Evolutionary conservation across 2,113 vertebrate species (phyloP).

Genomic region (Romanogobio albipinnatus): DNA sequence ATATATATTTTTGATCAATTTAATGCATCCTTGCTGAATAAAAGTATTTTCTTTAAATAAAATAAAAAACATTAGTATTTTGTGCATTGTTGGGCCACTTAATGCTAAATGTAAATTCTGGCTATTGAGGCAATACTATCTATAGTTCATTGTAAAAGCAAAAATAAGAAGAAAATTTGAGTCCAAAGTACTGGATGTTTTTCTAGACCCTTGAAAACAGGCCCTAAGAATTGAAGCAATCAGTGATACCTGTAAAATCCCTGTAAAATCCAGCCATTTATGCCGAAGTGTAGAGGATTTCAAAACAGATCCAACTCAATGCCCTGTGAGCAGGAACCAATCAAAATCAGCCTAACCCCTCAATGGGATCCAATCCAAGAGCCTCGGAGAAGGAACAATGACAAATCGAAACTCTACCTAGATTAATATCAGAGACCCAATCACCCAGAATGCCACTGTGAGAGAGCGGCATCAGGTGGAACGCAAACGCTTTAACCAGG

Average conservation of each 20-base stretch:
- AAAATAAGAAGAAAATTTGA: not conserved
- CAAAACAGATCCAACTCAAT: not conserved
- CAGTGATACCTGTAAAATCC: conserved; percentile 14
- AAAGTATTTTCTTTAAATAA: too few species aligned
- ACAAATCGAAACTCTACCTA: conserved; percentile 28
- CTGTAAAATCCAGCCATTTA: conserved; percentile 37
- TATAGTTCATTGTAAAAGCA: not conserved
- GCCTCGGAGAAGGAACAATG: conserved; percentile 5
- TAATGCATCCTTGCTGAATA: too few species aligned
- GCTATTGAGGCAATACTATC: not conserved
- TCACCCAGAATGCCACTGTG: conserved; percentile 26
- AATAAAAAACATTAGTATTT: too few species aligned
- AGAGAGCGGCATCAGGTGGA: conserved; percentile 30
- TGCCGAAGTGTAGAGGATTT: not conserved
- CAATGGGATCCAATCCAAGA: conserved; percentile 38
- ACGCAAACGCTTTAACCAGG: conserved; percentile 6
- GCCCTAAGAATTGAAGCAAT: conserved; percentile 10
- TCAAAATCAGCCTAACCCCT: conserved; percentile 38
- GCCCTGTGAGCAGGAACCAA: not conserved
- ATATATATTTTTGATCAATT: too few species aligned
- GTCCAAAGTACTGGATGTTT: not conserved
- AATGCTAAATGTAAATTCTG: not conserved
- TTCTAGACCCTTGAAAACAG: conserved; percentile 18
- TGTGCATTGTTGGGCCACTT: too few species aligned
- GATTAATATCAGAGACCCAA: conserved; percentile 47